Conservation (phyloP, 2,797 vertebrate species). For the Spinibarbus caldwelli region DNA sequence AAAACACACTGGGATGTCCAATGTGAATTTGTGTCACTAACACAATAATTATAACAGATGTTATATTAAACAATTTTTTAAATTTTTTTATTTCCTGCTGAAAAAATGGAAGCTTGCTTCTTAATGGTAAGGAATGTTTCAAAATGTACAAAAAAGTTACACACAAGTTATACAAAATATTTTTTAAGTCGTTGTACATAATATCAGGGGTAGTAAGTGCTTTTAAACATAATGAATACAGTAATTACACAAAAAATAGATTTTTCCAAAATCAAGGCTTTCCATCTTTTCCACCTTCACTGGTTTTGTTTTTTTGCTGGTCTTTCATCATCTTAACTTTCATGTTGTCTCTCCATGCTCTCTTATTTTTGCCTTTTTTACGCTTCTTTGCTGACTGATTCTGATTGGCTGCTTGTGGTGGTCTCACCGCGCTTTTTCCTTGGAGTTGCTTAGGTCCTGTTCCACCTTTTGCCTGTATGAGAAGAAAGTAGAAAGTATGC, state of each 20-base stretch:
- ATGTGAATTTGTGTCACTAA: neutral
- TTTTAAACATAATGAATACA: neutral
- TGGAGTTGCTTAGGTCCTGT: neutral
- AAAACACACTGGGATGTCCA: neutral
- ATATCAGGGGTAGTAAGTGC: neutral
- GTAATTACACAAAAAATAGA: neutral
- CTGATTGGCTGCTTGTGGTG: neutral
- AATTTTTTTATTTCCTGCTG: neutral
- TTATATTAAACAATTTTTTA: neutral
- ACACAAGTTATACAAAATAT: neutral
- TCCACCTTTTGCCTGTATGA: conserved; percentile 23
- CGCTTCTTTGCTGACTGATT: conserved; percentile 42
- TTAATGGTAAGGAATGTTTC: neutral
- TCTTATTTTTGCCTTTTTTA: neutral
- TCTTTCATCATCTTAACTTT: conserved; percentile 6
- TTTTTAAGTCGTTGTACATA: neutral
- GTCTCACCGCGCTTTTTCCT: neutral
- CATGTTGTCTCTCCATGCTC: neutral
- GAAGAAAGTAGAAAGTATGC: neutral
- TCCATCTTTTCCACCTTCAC: neutral
- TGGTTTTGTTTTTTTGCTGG: neutral
- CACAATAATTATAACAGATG: neutral
- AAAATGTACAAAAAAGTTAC: neutral
- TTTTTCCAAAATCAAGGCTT: neutral
- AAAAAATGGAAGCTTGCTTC: neutral